A percentile compares a stretch with the other conserved stretches of the same genome.
These are phyloP conservation scores for Balanococcus diminutus DNA, from an alignment of 2,888 invertebrate genomes.

Conservation along the genomic window DNA sequence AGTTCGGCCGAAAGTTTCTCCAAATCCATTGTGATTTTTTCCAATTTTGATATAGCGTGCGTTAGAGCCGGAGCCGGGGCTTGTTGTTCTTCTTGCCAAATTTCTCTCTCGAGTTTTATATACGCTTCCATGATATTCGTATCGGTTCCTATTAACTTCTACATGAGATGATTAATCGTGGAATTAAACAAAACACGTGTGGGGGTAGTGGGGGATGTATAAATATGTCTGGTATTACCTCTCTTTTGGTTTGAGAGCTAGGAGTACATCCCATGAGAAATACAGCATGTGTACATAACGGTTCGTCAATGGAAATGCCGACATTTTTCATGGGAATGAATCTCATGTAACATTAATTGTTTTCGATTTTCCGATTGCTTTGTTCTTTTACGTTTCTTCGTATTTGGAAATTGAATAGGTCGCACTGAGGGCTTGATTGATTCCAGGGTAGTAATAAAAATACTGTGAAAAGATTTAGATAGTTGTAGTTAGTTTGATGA, in stretches of 20 bases:
- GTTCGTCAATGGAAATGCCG: constrained; percentile 50
- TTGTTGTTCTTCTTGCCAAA: constrained; percentile 59
- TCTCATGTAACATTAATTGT: constrained; percentile 51
- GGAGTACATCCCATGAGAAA: constrained; percentile 57
- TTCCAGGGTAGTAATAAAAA: not conserved
- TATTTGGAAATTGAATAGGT: not conserved
- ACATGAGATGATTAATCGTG: not conserved
- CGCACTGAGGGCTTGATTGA: not conserved
- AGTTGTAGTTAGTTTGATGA: too few species aligned
- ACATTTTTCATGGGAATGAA: constrained; percentile 46
- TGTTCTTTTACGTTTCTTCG: not conserved
- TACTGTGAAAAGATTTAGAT: not conserved
- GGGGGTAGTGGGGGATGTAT: not conserved
- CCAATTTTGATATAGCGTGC: constrained; percentile 59
- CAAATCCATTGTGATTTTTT: constrained; percentile 58
- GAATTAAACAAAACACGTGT: not conserved
- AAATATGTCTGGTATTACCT: constrained; percentile 48
- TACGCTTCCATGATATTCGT: constrained; percentile 58
- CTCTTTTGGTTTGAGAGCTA: constrained; percentile 56
- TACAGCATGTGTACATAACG: constrained; percentile 53
- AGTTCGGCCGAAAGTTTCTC: constrained; percentile 56
- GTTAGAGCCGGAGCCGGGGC: constrained; percentile 60
- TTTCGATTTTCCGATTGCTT: not conserved
- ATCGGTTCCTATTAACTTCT: constrained; percentile 51
- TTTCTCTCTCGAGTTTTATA: constrained; percentile 59